Conservation (phyloP, 2,797 vertebrate genomes). For the Aulostomus chinensis region DNA sequence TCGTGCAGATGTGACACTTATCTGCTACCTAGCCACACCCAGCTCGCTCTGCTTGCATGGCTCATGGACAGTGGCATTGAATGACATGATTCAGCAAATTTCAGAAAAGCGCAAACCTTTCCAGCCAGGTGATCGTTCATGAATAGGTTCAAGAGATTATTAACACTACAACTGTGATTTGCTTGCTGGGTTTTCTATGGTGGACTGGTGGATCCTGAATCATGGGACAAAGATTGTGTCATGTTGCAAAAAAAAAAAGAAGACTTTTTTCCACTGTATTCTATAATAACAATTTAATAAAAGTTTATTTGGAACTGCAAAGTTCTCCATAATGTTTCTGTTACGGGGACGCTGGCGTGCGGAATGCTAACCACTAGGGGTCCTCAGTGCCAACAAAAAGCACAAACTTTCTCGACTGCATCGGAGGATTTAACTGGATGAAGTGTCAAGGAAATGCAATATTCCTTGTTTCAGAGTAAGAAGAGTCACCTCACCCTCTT, state of each 20-base stretch:
- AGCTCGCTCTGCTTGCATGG: conserved; percentile 26
- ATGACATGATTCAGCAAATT: conserved; percentile 27
- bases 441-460: too few species aligned
- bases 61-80: conserved; percentile 30
- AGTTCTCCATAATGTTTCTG: not conserved
- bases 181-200: conserved; percentile 53
- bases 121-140: not conserved
- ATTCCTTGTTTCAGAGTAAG: too few species aligned
- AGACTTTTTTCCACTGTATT: conserved; percentile 49
- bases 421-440: too few species aligned
- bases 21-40: conserved; percentile 25
- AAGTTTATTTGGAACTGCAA: conserved; percentile 59
- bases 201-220: conserved; percentile 55
- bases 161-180: conserved; percentile 67
- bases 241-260: conserved; percentile 22
- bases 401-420: not conserved
- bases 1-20: not conserved
- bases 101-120: conserved; percentile 20
- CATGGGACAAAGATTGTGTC: conserved; percentile 43
- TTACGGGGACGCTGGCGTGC: too few species aligned
- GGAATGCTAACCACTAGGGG: conserved; percentile 36
- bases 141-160: conserved; percentile 13
- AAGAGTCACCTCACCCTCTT: too few species aligned
- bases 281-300: conserved; percentile 66
- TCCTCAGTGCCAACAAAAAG: conserved; percentile 8